Evolutionary conservation across 2,888 invertebrate genomes (phyloP).

Genomic region (Petrophora chlorosata): DNA sequence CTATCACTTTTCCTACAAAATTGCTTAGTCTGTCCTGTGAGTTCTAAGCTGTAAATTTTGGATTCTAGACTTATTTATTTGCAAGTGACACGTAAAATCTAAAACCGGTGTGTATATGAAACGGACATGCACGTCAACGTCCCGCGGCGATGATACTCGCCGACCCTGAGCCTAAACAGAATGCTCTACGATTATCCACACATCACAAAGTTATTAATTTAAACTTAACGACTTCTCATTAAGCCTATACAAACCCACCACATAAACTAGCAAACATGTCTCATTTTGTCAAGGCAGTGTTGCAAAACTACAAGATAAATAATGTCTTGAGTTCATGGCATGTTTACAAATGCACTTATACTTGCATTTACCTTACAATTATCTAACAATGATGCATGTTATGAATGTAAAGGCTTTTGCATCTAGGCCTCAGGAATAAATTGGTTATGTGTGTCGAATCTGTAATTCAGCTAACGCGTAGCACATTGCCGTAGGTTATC

Average conservation of each 20-base stretch:
- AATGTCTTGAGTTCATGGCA: slow-evolving; percentile 21
- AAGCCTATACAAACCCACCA: slow-evolving; percentile 14
- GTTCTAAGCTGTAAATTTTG: too few species aligned
- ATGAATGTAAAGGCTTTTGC: slow-evolving; percentile 15
- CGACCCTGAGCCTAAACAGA: slow-evolving; percentile 31
- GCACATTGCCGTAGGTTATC: neutral
- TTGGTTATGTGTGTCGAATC: slow-evolving; percentile 8
- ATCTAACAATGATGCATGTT: slow-evolving; percentile 21
- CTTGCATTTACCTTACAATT: slow-evolving; percentile 24
- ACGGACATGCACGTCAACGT: slow-evolving; percentile 4
- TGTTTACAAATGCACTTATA: slow-evolving; percentile 20
- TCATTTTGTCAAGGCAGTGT: slow-evolving; percentile 17
- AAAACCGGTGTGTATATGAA: slow-evolving; percentile 3
- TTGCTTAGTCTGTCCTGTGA: too few species aligned
- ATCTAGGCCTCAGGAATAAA: slow-evolving; percentile 12
- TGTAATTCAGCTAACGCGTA: slow-evolving; percentile 2
- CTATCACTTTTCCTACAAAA: too few species aligned
- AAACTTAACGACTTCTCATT: slow-evolving; percentile 23
- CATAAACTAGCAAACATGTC: slow-evolving; percentile 15
- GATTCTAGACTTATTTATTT: slow-evolving; percentile 3
- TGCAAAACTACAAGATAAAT: slow-evolving; percentile 22
- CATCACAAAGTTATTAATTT: slow-evolving; percentile 29
- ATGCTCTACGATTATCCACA: slow-evolving; percentile 18
- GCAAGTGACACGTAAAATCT: neutral
- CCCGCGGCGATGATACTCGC: slow-evolving; percentile 12